phyloP scores from a whole-genome alignment of 2,113 vertebrate species.

The Megaceryle maxima region DNA sequence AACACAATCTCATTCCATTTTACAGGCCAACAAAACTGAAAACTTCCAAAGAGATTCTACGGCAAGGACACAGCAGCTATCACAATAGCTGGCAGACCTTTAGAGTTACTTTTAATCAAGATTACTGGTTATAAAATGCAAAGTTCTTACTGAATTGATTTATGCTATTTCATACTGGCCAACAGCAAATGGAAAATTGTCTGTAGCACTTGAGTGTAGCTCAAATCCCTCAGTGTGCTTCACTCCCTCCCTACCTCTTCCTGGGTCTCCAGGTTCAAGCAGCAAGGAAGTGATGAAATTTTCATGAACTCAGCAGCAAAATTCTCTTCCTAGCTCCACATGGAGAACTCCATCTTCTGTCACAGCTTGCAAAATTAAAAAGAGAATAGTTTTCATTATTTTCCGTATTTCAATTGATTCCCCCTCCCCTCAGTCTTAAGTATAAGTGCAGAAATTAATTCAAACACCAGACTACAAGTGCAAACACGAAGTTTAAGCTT shows the following conservation, averaged over 20 bases:
- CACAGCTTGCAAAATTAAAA: accelerated
- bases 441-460: neutral
- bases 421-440: neutral
- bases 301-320: neutral
- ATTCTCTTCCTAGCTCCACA: neutral
- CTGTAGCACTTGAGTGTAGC: neutral
- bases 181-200: neutral
- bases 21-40: neutral
- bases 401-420: neutral
- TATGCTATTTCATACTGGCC: neutral
- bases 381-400: neutral
- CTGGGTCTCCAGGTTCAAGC: neutral
- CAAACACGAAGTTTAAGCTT: neutral
- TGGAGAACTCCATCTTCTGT: neutral
- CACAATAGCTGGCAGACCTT: neutral
- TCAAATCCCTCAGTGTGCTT: neutral
- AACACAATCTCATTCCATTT: neutral
- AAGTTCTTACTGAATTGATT: neutral
- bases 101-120: neutral
- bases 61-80: neutral
- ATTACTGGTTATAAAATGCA: neutral
- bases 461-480: neutral
- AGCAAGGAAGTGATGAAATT: neutral
- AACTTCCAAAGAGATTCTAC: neutral
- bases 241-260: neutral